Conservation (phyloP, 37 sponge, comb jelly and placozoan species). For the Beroe forskalii region DNA sequence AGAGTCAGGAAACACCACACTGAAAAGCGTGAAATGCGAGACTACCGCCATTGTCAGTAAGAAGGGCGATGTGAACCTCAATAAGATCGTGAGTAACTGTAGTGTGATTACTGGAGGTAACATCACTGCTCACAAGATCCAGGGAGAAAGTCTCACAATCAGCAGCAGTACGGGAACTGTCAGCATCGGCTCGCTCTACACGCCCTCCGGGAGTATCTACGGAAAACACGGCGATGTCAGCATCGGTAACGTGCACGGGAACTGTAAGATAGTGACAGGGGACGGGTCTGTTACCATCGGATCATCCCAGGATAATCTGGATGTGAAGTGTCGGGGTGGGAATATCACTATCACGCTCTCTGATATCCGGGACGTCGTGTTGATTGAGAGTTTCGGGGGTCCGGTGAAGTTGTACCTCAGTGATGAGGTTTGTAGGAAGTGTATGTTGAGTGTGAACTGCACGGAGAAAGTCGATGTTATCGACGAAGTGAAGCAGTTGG, state of each 20-base stretch:
- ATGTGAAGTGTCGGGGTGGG: slow-evolving; percentile 24
- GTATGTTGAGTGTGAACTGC: slow-evolving; percentile 25
- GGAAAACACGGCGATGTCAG: slow-evolving; percentile 47
- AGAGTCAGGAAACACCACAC: neutral
- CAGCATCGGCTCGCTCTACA: slow-evolving; percentile 32
- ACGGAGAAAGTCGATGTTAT: neutral
- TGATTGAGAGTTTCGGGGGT: slow-evolving; percentile 53
- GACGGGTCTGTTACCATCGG: slow-evolving; percentile 14
- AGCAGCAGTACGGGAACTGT: neutral
- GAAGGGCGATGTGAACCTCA: slow-evolving; percentile 22
- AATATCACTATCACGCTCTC: neutral
- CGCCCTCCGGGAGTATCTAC: neutral
- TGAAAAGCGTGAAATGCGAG: slow-evolving; percentile 16
- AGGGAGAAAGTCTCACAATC: slow-evolving; percentile 20
- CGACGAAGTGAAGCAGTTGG: neutral
- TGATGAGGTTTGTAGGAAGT: slow-evolving; percentile 28
- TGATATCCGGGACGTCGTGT: neutral
- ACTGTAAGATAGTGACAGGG: slow-evolving; percentile 40
- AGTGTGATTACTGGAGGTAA: slow-evolving; percentile 19
- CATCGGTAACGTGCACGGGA: slow-evolving; percentile 36
- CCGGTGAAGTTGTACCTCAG: slow-evolving; percentile 27
- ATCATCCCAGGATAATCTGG: slow-evolving; percentile 19
- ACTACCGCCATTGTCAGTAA: slow-evolving; percentile 13
- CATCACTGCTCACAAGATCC: slow-evolving; percentile 7
- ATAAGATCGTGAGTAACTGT: slow-evolving; percentile 52